These are phyloP conservation scores for Arnoldichthys spilopterus DNA, from an alignment of 2,797 vertebrate genomes.

Conservation along the genomic window DNA sequence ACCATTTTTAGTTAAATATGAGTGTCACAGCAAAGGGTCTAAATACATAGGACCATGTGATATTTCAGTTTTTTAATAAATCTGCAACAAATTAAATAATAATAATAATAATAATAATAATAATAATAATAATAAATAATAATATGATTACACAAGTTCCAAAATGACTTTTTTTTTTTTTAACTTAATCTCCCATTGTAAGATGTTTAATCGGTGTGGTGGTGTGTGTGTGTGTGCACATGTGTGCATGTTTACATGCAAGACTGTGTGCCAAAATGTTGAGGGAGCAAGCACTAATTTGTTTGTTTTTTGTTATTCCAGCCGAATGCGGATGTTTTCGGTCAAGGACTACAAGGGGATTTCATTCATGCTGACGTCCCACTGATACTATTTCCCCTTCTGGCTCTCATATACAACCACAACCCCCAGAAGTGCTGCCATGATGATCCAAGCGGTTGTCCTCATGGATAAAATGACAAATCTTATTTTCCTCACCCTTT, in stretches of 20 bases:
- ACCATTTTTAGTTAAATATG: too few species aligned
- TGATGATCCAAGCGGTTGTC: constrained; percentile 50
- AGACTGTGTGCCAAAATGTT: constrained; percentile 27
- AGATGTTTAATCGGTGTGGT: too few species aligned
- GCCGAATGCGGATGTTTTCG: constrained; percentile 52
- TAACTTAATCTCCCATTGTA: too few species aligned
- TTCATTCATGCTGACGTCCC: constrained; percentile 49
- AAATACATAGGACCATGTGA: too few species aligned
- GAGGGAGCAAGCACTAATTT: constrained; percentile 25
- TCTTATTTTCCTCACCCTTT: constrained; percentile 35
- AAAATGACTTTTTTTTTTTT: too few species aligned
- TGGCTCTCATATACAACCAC: constrained; percentile 45
- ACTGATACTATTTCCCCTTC: constrained; percentile 50
- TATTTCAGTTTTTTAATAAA: too few species aligned
- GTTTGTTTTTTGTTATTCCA: constrained; percentile 28
- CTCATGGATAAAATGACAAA: constrained; percentile 51
- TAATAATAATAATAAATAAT: too few species aligned
- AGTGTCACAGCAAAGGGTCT: too few species aligned
- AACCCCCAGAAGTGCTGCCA: constrained; percentile 51
- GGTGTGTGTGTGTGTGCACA: too few species aligned
- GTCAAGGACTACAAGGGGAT: constrained; percentile 35
- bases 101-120: too few species aligned
- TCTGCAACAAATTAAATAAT: too few species aligned
- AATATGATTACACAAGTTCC: too few species aligned
- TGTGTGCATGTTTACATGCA: constrained; percentile 33